These are phyloP conservation scores for Steinernema khuongi DNA, from an alignment of 1,140 invertebrate species.

Conservation along the genomic window DNA sequence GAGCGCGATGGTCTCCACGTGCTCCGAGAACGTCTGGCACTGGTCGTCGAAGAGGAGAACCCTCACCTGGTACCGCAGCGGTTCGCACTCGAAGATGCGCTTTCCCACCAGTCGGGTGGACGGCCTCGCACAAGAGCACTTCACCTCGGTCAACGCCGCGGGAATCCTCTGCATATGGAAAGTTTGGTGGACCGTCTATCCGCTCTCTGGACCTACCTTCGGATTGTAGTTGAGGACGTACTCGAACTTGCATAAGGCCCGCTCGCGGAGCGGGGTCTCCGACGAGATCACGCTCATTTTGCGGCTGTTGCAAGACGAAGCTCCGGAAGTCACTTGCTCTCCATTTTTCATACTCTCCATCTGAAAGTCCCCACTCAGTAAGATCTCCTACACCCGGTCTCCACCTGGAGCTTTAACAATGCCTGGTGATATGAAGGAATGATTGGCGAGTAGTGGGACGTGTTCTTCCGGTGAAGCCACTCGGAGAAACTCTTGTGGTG, in stretches of 20 bases:
- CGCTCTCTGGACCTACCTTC: slow-evolving; percentile 40
- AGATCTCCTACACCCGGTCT: slow-evolving; percentile 14
- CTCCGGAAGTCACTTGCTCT: slow-evolving; percentile 56
- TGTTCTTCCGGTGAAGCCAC: slow-evolving; percentile 56
- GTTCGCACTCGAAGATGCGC: slow-evolving; percentile 58
- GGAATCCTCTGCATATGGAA: slow-evolving; percentile 51
- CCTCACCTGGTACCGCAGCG: slow-evolving; percentile 55
- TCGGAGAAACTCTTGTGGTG: slow-evolving; percentile 53
- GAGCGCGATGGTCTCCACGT: slow-evolving; percentile 54
- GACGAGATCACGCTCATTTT: slow-evolving; percentile 51
- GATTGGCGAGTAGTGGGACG: slow-evolving; percentile 57
- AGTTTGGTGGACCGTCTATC: neutral
- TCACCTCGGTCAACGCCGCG: slow-evolving; percentile 58
- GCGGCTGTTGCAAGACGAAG: slow-evolving; percentile 51
- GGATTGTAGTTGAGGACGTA: slow-evolving; percentile 58
- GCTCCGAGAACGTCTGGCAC: slow-evolving; percentile 49
- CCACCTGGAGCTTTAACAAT: slow-evolving; percentile 53
- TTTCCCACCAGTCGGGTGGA: slow-evolving; percentile 52
- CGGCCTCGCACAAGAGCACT: slow-evolving; percentile 55
- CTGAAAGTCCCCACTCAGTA: slow-evolving; percentile 39
- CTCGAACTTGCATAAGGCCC: slow-evolving; percentile 57
- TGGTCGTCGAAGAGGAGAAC: slow-evolving; percentile 57
- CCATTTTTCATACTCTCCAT: slow-evolving; percentile 45
- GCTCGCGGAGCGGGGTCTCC: slow-evolving; percentile 51
- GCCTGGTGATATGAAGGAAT: slow-evolving; percentile 58